Conservation (phyloP, 2,113 vertebrate genomes). For the Sapajus apella region DNA sequence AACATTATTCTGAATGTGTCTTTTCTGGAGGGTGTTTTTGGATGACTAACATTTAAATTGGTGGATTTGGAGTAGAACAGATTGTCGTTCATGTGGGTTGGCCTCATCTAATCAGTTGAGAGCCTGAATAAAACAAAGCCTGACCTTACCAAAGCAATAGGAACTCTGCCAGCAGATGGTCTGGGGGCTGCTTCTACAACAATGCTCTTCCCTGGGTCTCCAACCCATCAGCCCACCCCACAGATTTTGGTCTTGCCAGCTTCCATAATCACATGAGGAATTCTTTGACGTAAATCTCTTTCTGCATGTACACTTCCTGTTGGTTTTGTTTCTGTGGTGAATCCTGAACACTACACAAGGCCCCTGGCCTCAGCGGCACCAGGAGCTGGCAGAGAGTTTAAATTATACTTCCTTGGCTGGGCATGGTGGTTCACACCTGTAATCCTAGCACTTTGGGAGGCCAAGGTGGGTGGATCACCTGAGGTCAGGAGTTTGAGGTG, state of each 20-base stretch:
- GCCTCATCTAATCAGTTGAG: not conserved
- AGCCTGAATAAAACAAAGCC: not conserved
- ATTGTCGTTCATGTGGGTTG: not conserved
- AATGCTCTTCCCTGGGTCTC: not conserved
- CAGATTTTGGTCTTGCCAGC: not conserved
- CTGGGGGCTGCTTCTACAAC: not conserved
- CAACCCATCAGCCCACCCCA: not conserved
- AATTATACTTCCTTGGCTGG: not conserved
- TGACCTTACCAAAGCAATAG: not conserved
- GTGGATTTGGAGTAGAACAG: not conserved
- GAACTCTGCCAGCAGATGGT: not conserved
- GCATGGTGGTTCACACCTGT: no score
- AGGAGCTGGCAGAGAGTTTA: not conserved
- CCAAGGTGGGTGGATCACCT: no score
- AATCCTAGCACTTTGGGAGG: no score
- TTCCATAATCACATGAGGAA: not conserved
- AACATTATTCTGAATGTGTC: not conserved
- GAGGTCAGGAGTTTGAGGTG: no score
- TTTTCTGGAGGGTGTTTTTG: not conserved
- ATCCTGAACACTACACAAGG: not conserved
- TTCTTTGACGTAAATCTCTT: not conserved
- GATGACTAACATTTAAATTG: not conserved
- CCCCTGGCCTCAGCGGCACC: not conserved
- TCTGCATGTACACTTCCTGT: not conserved
- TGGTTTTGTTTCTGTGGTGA: not conserved